Base-by-base conservation (phyloP, 2,797 vertebrate species). In the Xenops minutus region DNA sequence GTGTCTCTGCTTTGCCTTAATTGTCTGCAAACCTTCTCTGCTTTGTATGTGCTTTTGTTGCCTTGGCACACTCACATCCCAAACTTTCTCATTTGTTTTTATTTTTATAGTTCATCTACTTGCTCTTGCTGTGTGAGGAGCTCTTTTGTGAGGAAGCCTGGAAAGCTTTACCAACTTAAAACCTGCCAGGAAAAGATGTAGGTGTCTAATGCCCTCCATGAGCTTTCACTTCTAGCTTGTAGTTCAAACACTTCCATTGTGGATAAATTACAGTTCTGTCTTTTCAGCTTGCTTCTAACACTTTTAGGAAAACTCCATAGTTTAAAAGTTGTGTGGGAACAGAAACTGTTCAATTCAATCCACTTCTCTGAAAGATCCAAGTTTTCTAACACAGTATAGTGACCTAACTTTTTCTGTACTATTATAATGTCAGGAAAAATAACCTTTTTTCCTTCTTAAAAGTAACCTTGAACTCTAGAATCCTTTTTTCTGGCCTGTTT, bases 391-490 rank as follows among this genome's bases (percentile, higher is more conserved):
- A 48, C 21, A 71, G 39, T 68, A 24, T 37, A 78, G 26, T 52
- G 39, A 93, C 61, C 77, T 85, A 66, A 27, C 32, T 87, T 39
- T 87, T 77, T 64, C 84, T 77, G 21, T 51, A 43, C 29, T 56
- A 52, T 24, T 62, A 32, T 56, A 52, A 48, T 21, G 41, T 90
- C 71, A 77, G 69, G 73, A 51, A 86, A 81, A 77, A 78, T 34
- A 88, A 79, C 76, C 43, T 72, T 48, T 39, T 81, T 81, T 88
- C 37, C 30, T 29, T 80, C 66, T 69, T 77, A 86, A 92, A 96
- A 93, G 83, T 32, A 90, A 89, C 79, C 79, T 96, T 95, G 92
- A 92, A 95, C 61, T 88, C 82, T 61, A 56, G 41, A 62, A 44
- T 46, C 13, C 34, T n/a, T 78, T 52, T 46, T 78, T 59, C 78